Evolutionary conservation across 1,140 invertebrate species (phyloP), one percentile per base, ranked within the genome.

Genomic region (Drosophila dunni): DNA sequence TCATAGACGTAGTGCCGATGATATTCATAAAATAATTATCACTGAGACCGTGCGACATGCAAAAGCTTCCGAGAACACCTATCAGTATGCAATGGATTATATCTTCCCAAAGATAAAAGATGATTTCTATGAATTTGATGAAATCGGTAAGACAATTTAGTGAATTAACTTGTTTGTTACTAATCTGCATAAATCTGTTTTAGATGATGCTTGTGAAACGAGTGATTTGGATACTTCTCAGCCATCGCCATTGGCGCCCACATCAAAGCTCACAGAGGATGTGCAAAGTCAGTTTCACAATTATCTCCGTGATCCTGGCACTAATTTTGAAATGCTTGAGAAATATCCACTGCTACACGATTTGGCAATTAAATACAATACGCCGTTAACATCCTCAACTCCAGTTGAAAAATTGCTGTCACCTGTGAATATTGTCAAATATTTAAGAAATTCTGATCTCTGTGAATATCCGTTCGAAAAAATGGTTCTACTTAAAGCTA

Each of bases 101-200:
- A 24, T 9, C 3, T 38, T 17, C n/a, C 9, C 53, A 34, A 51
- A 50, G 17, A 24, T 29, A 6, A 40, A 38, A 7, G 54, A 75
- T 42, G 67, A 75, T 46, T 75, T 71, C 46, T 71, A 70, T 46
- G 73, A 75, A 53, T 75, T 75, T 51, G 73, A 71, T 33, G 67
- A 64, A 34, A 38, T 57, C 33, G 67, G 72, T 75, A 17, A 33
- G 44, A 17, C 0, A 11, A 10, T 7, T n/a, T 13, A 53, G n/a
- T 15, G 2, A 40, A 2, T 20, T 20, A 20, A 1, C 17, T 20
- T 20, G 17, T 1, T 20, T 20, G 17, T 20, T 4, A 42, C 0
- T 53, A 20, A 54, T 33, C 7, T 2, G 2, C 17, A 53, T 13
- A 9, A 38, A 17, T 53, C 36, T 34, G 9, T n/a, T 8, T 45